Evolutionary conservation across 2,797 vertebrate genomes (phyloP).

Genomic region (Picus viridis): DNA sequence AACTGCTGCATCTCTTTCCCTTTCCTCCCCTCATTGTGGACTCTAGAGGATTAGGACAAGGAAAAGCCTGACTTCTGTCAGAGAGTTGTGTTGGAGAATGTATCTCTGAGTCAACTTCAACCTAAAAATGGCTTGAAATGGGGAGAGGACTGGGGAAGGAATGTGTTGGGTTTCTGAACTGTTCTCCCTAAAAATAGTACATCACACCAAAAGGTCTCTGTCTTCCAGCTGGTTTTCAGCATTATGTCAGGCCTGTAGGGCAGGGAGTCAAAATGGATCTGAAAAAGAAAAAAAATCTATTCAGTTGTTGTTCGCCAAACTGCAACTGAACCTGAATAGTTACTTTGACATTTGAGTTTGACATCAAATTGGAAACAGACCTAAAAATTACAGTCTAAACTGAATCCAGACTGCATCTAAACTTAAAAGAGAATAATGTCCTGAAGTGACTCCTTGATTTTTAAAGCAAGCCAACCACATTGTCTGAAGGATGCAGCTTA

Average conservation of each 20-base stretch:
- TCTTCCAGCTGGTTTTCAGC: slow-evolving; percentile 49
- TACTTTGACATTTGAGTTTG: slow-evolving; percentile 43
- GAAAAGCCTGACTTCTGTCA: neutral
- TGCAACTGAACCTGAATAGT: neutral
- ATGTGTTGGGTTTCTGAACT: neutral
- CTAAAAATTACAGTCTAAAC: neutral
- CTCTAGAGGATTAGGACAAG: neutral
- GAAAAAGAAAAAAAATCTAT: slow-evolving; percentile 21
- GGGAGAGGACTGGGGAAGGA: slow-evolving; percentile 28
- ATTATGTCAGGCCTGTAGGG: neutral
- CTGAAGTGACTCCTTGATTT: slow-evolving; percentile 22
- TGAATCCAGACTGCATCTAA: slow-evolving; percentile 1
- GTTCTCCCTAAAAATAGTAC: slow-evolving; percentile 42
- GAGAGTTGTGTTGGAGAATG: neutral
- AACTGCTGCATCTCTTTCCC: neutral
- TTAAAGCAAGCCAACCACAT: neutral
- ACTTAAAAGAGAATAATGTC: neutral
- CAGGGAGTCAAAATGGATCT: slow-evolving; percentile 23
- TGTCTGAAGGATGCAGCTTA: neutral
- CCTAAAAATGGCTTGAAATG: slow-evolving; percentile 56
- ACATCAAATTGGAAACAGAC: neutral
- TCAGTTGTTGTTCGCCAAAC: neutral
- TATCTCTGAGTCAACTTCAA: slow-evolving; percentile 37
- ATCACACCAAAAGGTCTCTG: slow-evolving; percentile 2
- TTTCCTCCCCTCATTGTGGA: neutral